A percentile compares a stretch with the other conserved stretches of the same genome.
These are phyloP conservation scores for Actenoides lindsayi DNA, from an alignment of 2,113 vertebrate species.

Conservation along the genomic window DNA sequence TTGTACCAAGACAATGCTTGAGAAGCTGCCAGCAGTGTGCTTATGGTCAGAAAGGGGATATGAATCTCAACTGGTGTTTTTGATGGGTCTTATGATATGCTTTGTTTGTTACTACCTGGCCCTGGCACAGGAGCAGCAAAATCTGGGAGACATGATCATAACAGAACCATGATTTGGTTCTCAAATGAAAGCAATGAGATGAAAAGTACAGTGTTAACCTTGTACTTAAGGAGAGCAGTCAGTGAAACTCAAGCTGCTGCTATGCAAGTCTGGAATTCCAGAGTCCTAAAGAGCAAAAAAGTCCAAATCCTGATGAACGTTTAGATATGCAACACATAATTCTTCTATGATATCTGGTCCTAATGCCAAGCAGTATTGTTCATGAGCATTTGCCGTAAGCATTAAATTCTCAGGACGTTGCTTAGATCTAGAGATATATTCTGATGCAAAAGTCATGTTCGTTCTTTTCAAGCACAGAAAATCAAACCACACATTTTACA, in stretches of 20 bases:
- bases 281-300: not conserved
- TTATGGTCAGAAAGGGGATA: not conserved
- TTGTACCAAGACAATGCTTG: not conserved
- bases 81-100: not conserved
- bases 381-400: not conserved
- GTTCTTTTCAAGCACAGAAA: not conserved
- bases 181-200: not conserved
- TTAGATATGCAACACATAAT: not conserved
- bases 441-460: not conserved
- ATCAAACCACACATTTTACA: not conserved
- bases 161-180: not conserved
- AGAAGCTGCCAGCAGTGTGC: not conserved
- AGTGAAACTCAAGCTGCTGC: not conserved
- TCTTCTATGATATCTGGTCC: not conserved
- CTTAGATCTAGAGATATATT: not conserved
- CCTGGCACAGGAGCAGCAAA: not conserved
- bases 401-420: not conserved
- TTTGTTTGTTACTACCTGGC: not conserved
- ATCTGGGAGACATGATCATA: not conserved
- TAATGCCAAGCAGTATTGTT: not conserved
- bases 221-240: not conserved
- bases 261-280: rapidly evolving
- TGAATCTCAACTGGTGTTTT: not conserved
- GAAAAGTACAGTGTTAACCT: not conserved
- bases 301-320: not conserved